Evolutionary conservation across 2,797 vertebrate species (phyloP).

Genomic region (Chrosomus eos): DNA sequence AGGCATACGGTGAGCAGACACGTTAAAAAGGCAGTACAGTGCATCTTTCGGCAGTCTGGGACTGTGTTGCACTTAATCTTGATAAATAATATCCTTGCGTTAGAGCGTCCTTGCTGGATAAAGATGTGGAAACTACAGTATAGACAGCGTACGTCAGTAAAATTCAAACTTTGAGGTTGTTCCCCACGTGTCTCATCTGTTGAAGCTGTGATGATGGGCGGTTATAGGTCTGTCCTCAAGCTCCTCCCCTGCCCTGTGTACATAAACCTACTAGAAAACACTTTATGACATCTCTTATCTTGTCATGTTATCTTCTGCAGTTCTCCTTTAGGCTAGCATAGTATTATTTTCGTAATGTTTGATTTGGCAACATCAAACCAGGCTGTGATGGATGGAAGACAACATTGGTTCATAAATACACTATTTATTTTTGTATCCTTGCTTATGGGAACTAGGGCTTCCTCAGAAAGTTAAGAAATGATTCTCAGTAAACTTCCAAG

Average conservation of each 20-base stretch:
- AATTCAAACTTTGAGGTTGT: slow-evolving; percentile 46
- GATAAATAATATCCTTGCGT: slow-evolving; percentile 42
- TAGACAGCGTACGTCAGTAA: neutral
- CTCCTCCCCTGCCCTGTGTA: neutral
- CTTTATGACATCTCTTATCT: neutral
- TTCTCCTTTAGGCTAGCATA: neutral
- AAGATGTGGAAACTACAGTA: neutral
- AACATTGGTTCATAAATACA: neutral
- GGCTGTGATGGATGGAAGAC: neutral
- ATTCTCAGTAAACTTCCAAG: neutral
- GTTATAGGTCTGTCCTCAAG: slow-evolving; percentile 15
- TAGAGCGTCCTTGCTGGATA: neutral
- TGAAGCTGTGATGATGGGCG: slow-evolving; percentile 11
- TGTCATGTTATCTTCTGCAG: neutral
- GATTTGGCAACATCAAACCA: neutral
- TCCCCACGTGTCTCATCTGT: slow-evolving; percentile 47
- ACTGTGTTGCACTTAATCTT: neutral
- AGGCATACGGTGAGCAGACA: slow-evolving; percentile 43
- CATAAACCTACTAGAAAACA: neutral
- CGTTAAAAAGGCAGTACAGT: slow-evolving; percentile 18
- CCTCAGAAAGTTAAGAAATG: neutral
- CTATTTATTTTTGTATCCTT: neutral
- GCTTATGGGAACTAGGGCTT: neutral
- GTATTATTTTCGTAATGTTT: neutral
- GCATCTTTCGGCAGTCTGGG: slow-evolving; percentile 45